Conservation (phyloP, 2,113 vertebrate genomes). For the Pteruthius melanotis region DNA sequence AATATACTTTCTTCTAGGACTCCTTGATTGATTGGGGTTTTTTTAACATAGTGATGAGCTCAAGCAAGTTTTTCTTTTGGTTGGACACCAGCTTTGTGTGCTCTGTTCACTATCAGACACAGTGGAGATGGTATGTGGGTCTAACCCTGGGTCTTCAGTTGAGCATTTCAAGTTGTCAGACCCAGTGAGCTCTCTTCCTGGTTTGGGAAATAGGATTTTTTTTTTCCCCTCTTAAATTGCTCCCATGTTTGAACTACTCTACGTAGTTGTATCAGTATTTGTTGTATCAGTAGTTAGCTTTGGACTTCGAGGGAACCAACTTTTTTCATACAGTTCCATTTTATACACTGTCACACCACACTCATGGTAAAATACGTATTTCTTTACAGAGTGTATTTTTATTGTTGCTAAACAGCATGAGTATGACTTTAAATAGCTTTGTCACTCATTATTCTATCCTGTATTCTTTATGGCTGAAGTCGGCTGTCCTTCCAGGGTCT, state of each 20-base stretch:
- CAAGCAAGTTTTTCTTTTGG: neutral
- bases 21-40: neutral
- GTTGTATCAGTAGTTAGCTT: neutral
- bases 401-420: neutral
- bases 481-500: neutral
- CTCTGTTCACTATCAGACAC: neutral
- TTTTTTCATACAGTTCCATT: neutral
- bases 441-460: neutral
- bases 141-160: neutral
- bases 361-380: neutral
- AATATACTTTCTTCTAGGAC: neutral
- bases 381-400: neutral
- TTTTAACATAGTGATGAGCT: neutral
- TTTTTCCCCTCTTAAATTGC: neutral
- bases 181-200: neutral
- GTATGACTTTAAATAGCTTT: neutral
- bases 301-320: neutral
- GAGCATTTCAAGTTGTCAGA: neutral
- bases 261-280: rapidly evolving
- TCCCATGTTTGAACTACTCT: neutral
- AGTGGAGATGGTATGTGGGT: neutral
- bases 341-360: neutral
- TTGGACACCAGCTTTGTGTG: neutral
- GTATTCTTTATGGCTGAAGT: neutral
- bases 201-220: neutral